Evolutionary conservation across 2,797 vertebrate genomes (phyloP), one percentile per base, ranked within the genome.

Genomic region (Rhinophrynus dorsalis): DNA sequence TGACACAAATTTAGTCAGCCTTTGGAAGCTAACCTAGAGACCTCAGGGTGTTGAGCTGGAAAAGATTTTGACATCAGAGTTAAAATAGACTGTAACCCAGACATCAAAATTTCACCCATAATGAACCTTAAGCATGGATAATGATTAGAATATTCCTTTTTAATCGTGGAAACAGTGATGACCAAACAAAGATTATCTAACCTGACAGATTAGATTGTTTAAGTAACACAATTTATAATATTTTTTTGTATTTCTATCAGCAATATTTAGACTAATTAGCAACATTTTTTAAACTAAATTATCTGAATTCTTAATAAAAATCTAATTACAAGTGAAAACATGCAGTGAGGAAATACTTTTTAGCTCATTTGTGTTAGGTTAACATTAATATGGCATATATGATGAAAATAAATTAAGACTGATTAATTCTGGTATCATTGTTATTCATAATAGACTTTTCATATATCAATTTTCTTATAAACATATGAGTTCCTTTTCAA

Each of bases 11-110:
- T 47, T 12, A 55, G 67, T 75, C 76, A 78, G 85, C 68, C 83
- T 57, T 68, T 68, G 74, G 83, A 79, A 76, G 70, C 79, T 86
- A 88, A 94, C 94, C 93, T 66, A 45, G 65, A 79, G 92, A 92
- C 91, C 93, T 85, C 70, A 74, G 89, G 88, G 93, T 92, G 94
- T 89, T 91, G 85, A 89, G 83, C 88, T 89, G 91, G 90, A 95
- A 94, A 84, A 80, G 82, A 94, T 84, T 86, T 81, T 86, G 84
- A 92, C 89, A 89, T 78, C 68, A 20, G 76, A 73, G 6, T 82
- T 75, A 84, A 85, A 88, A 89, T 81, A 85, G 80, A 87, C 86
- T 88, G 87, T 90, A 82, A 87, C 77, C 73, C 40, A 45, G 77
- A 68, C 81, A 85, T 81, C 80, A 85, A 74, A 81, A 82, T 85